These are phyloP conservation scores for Paramormyrops kingsleyae DNA, from an alignment of 2,113 vertebrate species.

Conservation along the genomic window DNA sequence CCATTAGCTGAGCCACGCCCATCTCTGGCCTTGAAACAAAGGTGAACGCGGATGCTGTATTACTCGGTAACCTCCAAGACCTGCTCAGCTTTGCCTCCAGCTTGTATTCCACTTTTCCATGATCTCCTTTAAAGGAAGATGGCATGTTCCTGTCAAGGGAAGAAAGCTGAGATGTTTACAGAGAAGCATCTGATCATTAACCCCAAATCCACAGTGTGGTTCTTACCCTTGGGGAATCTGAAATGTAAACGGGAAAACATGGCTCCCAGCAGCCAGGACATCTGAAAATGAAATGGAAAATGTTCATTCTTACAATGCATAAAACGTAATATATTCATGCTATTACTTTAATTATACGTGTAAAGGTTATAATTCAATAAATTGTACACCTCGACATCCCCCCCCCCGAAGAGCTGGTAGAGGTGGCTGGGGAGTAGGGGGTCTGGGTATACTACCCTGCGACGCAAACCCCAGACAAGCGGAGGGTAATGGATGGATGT, in stretches of 20 bases:
- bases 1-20: too few species aligned
- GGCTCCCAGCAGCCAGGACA: conserved; percentile 44
- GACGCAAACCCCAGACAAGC: too few species aligned
- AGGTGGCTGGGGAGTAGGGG: too few species aligned
- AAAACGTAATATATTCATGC: not conserved
- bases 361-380: too few species aligned
- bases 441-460: too few species aligned
- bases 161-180: not conserved
- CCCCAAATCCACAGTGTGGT: not conserved
- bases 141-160: conserved; percentile 46
- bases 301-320: not conserved
- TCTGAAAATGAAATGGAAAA: not conserved
- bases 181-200: not conserved
- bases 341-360: not conserved
- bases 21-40: too few species aligned
- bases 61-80: conserved; percentile 47
- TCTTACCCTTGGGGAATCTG: conserved; percentile 54
- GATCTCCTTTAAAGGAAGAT: conserved; percentile 39
- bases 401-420: too few species aligned
- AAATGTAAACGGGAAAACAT: conserved; percentile 58
- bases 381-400: too few species aligned
- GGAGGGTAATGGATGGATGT: too few species aligned
- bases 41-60: conserved; percentile 6
- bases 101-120: conserved; percentile 55
- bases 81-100: conserved; percentile 51